Conservation (phyloP, 2,888 invertebrate species). For the Aelia acuminata region DNA sequence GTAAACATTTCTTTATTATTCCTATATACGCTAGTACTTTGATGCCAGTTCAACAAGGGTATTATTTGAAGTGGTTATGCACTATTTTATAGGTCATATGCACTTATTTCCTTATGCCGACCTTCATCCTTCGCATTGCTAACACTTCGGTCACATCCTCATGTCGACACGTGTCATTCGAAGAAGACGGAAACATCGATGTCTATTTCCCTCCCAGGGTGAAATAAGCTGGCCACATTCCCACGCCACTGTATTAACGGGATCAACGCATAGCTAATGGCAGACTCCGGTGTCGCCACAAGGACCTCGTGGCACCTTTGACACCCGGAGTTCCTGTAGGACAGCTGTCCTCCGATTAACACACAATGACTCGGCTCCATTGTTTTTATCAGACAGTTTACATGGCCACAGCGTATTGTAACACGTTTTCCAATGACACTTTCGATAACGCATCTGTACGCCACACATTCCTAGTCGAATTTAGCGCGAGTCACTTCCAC, state of each 20-base stretch:
- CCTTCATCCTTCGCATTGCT: background rate
- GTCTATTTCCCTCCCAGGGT: background rate
- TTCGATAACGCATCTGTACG: background rate
- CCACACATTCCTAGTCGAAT: conserved; percentile 1
- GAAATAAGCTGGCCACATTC: background rate
- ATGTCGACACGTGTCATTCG: background rate
- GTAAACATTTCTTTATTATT: too few relatives aligned
- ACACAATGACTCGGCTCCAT: conserved; percentile 61
- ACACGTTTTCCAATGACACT: conserved; percentile 14
- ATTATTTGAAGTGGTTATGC: too few relatives aligned
- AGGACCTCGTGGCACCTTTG: conserved; percentile 45
- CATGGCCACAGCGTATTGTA: conserved; percentile 18
- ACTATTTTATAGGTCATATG: background rate
- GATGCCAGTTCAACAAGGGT: too few relatives aligned
- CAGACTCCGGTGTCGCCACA: conserved; percentile 29
- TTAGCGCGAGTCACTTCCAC: background rate
- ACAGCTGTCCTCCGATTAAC: conserved; percentile 59
- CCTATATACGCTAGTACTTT: too few relatives aligned
- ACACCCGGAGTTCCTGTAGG: conserved; percentile 49
- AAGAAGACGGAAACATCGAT: background rate
- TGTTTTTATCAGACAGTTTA: conserved; percentile 17
- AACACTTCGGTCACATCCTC: conserved; percentile 15
- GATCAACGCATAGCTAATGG: conserved; percentile 39
- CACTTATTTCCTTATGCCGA: background rate
- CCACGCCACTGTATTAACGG: conserved; percentile 36